phyloP scores from a whole-genome alignment of 2,113 vertebrate species.

The Pandion haliaetus region DNA sequence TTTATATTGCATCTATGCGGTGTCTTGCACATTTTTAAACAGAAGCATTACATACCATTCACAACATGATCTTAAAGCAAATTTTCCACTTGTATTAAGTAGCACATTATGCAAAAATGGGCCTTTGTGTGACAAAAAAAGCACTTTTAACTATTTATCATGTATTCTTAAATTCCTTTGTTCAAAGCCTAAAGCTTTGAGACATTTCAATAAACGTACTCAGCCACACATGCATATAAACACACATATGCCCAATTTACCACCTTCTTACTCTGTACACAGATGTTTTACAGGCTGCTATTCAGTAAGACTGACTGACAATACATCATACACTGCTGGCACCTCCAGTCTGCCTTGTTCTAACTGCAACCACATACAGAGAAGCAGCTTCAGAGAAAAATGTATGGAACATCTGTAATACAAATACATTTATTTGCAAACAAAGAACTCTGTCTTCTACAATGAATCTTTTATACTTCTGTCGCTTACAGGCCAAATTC shows the following conservation, averaged over 20 bases:
- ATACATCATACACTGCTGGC: not conserved
- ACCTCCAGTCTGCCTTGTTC: not conserved
- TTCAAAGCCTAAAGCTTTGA: not conserved
- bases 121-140: not conserved
- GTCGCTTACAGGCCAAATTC: not conserved
- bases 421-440: not conserved
- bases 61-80: not conserved
- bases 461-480: not conserved
- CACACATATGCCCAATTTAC: not conserved
- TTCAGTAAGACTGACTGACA: not conserved
- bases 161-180: not conserved
- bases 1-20: not conserved
- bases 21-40: not conserved
- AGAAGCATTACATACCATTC: not conserved
- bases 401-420: not conserved
- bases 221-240: not conserved
- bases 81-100: not conserved
- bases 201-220: not conserved
- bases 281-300: not conserved
- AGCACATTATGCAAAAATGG: not conserved
- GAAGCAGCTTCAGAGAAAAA: not conserved
- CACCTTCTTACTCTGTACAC: not conserved
- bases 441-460: not conserved
- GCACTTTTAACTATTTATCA: not conserved
- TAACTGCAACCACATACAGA: not conserved